These are phyloP conservation scores for Casuarius casuarius DNA, from an alignment of 2,113 vertebrate genomes.

Conservation along the genomic window DNA sequence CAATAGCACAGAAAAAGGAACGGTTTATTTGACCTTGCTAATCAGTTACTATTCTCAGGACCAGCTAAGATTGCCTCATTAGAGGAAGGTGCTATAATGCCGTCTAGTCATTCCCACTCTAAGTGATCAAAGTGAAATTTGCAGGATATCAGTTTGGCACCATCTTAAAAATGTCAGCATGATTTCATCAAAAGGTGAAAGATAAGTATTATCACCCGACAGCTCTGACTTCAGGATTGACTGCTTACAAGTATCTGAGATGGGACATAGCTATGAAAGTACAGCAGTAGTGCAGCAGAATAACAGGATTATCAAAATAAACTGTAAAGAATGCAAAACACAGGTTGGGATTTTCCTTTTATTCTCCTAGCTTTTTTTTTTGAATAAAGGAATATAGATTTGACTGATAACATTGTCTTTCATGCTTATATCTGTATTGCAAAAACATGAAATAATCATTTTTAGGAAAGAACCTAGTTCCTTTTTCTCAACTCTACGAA, in stretches of 20 bases:
- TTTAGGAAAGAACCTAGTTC: background rate
- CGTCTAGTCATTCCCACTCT: no score
- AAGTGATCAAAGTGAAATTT: background rate
- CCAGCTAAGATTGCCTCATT: background rate
- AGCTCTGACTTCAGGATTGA: background rate
- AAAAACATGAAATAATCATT: background rate
- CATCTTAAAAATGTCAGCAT: background rate
- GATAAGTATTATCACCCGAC: background rate
- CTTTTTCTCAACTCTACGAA: background rate
- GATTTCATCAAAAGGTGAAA: background rate
- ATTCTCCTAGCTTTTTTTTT: background rate
- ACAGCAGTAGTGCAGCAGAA: background rate
- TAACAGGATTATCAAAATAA: background rate
- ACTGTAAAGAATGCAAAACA: background rate
- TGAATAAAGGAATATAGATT: background rate
- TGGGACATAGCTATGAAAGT: background rate
- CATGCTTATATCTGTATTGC: background rate
- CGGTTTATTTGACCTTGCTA: fast-evolving
- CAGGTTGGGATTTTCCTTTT: background rate
- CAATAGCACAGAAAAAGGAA: fast-evolving
- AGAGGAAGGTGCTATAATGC: background rate
- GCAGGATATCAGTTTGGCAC: background rate
- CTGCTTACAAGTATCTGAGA: background rate
- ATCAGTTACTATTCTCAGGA: background rate
- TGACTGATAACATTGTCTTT: background rate